Evolutionary conservation across 2,888 invertebrate genomes (phyloP), one percentile per base, ranked within the genome.

Genomic region (Parasteatoda lunata): DNA sequence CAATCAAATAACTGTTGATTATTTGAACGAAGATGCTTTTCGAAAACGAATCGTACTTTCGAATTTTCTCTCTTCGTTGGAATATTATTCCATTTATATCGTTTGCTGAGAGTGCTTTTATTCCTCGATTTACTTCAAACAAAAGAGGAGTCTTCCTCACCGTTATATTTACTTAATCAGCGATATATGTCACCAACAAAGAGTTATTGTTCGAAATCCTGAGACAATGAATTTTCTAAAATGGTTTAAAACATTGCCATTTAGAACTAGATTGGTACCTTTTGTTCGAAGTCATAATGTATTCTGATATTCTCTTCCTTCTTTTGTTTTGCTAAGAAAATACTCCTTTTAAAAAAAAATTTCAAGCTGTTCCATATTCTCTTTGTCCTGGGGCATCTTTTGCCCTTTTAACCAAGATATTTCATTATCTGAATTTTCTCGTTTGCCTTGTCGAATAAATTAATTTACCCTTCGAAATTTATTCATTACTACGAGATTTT

Each of bases 351-450:
- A 30, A 30, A 30, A 30, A 30, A 30, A 30, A 30, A 30, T 30
- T 30, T 30, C 30, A 30, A 30, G 30, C 30, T 30, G 30, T 30
- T 30, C 30, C 30, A 30, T 30, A 30, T 30, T 30, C 5, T 59
- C 59, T 59, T 59, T 59, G 9, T 9, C n/a, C 59, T 59, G 4
- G 11, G 59, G 59, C 9, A 59, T 59, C 59, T 59, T 59, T 59
- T 59, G 59, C 59, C 59, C 59, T 59, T 30, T 59, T 59, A 59
- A 59, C 59, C 59, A 59, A 59, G n/a, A 59, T 59, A 59, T 59
- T 59, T 59, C n/a, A 59, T 59, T 59, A 59, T 7, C 59, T 59
- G 9, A 59, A n/a, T 59, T 59, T 59, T 30, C 30, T 30, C 30
- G 30, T 30, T 30, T 30, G 30, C 30, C 30, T 30, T 30, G 30